A percentile compares a stretch with the other conserved stretches of the same genome.
Conservation (phyloP, 1,140 invertebrate species). For the Pseudomyrmex sp. region DNA sequence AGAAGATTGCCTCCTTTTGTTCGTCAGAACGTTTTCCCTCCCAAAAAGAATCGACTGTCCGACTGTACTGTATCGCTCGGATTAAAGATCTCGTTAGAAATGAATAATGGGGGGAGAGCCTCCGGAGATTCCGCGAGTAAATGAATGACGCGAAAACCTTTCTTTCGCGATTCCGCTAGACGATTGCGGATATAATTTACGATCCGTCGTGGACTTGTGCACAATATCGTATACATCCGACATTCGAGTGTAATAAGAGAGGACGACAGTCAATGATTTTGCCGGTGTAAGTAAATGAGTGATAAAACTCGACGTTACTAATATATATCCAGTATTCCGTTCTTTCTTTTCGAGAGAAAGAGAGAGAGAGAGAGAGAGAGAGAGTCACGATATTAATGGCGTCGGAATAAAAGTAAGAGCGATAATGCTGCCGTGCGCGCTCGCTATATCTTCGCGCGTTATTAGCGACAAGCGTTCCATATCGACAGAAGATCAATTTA, state of each 20-base stretch:
- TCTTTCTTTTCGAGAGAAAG: too few relatives aligned
- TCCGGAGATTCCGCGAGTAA: slow-evolving; percentile 45
- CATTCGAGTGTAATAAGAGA: background rate
- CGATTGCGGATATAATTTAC: slow-evolving; percentile 26
- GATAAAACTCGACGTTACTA: background rate
- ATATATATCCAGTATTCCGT: background rate
- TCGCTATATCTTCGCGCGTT: slow-evolving; percentile 48
- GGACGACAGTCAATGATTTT: background rate
- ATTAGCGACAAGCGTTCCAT: slow-evolving; percentile 36
- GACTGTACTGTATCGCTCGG: slow-evolving; percentile 24
- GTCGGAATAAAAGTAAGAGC: slow-evolving; percentile 41
- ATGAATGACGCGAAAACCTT: slow-evolving; percentile 18
- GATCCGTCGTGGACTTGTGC: background rate
- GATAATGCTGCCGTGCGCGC: slow-evolving; percentile 29
- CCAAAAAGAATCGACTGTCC: slow-evolving; percentile 45
- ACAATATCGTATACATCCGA: slow-evolving; percentile 2
- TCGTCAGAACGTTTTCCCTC: slow-evolving; percentile 42
- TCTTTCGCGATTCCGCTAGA: slow-evolving; percentile 17
- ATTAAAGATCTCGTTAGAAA: slow-evolving; percentile 55
- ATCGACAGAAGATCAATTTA: slow-evolving; percentile 57
- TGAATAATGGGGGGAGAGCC: slow-evolving; percentile 34
- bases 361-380: too few relatives aligned
- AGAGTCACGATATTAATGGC: slow-evolving; percentile 32
- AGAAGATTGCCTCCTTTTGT: slow-evolving; percentile 53
- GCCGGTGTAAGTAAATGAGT: background rate